Percentiles rank a stretch among this genome's conserved stretches.
phyloP scores from a whole-genome alignment of 2,888 invertebrate genomes.

The Dryomyza anilis region DNA sequence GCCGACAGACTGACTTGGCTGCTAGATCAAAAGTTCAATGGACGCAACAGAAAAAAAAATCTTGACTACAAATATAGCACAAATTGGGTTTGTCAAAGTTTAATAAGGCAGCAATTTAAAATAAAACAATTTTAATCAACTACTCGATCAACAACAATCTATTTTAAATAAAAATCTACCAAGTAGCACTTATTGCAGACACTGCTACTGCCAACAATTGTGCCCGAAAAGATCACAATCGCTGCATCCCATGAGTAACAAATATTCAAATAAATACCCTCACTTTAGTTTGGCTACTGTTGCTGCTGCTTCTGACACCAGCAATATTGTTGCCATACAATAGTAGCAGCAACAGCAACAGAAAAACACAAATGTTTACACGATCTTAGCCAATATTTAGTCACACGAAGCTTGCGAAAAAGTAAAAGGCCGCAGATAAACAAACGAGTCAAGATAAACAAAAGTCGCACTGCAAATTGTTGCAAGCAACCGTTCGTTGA shows the following conservation, averaged over 20 bases:
- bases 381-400: slow-evolving; percentile 13
- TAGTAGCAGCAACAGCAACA: not conserved
- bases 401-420: slow-evolving; percentile 2
- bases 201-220: not conserved
- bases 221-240: too few species aligned
- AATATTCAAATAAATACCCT: too few species aligned
- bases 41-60: not conserved
- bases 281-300: too few species aligned
- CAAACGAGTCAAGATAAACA: slow-evolving; percentile 12
- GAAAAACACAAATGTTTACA: slow-evolving; percentile 6
- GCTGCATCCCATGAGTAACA: too few species aligned
- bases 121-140: not conserved
- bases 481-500: not conserved
- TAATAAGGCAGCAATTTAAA: too few species aligned
- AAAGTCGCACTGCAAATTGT: slow-evolving; percentile 8
- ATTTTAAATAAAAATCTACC: too few species aligned
- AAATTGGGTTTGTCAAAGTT: too few species aligned
- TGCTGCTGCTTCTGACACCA: too few species aligned
- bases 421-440: slow-evolving; percentile 21
- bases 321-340: not conserved
- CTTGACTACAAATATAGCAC: too few species aligned
- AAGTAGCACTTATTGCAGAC: too few species aligned
- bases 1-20: not conserved
- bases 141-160: not conserved
- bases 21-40: slow-evolving; percentile 17